A percentile compares a stretch with the other conserved stretches of the same genome.
Evolutionary conservation across 2,113 vertebrate species (phyloP).

Genomic region (Puntigrus tetrazona): DNA sequence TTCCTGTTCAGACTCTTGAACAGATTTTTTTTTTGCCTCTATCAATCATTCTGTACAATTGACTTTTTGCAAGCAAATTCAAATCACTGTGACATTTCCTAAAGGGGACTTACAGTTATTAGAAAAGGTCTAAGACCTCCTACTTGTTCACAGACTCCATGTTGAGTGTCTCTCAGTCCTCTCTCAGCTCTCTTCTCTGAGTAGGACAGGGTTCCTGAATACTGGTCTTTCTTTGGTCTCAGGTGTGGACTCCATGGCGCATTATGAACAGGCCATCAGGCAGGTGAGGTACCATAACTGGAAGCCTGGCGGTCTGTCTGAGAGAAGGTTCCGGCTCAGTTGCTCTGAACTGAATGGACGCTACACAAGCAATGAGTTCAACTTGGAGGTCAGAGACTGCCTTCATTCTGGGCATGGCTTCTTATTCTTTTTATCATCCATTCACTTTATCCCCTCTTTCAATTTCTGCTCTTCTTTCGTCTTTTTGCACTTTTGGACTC

Average conservation of each 20-base stretch:
- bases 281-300: conserved; percentile 87
- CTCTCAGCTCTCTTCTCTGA: neutral
- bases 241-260: conserved; percentile 95
- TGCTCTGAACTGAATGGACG: conserved; percentile 96
- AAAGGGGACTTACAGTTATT: conserved; percentile 20
- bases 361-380: conserved; percentile 97
- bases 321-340: conserved; percentile 88
- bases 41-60: conserved; percentile 4
- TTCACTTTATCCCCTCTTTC: conserved; percentile 1
- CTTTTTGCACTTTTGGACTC: neutral
- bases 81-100: conserved; percentile 17
- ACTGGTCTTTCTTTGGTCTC: conserved; percentile 44
- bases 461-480: neutral
- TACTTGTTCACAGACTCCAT: neutral
- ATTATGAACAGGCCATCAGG: conserved; percentile 87
- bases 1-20: neutral
- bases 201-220: neutral
- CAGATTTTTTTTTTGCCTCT: neutral
- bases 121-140: neutral
- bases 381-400: conserved; percentile 82
- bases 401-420: conserved; percentile 16
- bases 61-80: conserved; percentile 12
- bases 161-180: neutral
- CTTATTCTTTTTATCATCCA: conserved; percentile 5
- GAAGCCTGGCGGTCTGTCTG: conserved; percentile 71